Percentiles rank a stretch among this genome's conserved stretches.
Evolutionary conservation across 2,113 vertebrate genomes (phyloP).

Genomic region (Tenebrosternarchus preto): DNA sequence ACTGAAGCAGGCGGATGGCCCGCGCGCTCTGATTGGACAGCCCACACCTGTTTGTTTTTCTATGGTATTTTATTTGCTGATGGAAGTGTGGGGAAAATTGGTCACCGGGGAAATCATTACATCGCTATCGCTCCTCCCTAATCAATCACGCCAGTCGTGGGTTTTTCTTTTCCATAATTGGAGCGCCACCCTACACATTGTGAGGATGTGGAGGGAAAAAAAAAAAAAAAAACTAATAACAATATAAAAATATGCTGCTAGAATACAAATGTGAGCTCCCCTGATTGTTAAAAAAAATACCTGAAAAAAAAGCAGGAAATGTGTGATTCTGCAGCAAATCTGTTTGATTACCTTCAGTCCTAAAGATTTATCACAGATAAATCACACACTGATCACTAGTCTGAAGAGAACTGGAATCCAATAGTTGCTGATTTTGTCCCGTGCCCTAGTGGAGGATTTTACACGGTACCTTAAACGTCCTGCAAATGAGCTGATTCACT

Average conservation of each 20-base stretch:
- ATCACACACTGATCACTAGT: no score
- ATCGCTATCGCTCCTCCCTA: slow-evolving; percentile 68
- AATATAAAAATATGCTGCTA: not conserved
- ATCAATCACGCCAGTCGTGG: slow-evolving; percentile 69
- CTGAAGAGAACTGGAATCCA: no score
- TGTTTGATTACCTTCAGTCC: no score
- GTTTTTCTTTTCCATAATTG: slow-evolving; percentile 39
- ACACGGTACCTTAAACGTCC: no score
- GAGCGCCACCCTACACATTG: not conserved
- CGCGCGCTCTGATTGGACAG: slow-evolving; percentile 52
- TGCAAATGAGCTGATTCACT: no score
- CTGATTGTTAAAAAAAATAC: not conserved
- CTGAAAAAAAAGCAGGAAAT: no score
- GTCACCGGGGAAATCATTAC: slow-evolving; percentile 77
- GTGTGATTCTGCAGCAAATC: not conserved
- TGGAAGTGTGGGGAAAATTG: slow-evolving; percentile 71
- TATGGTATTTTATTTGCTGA: slow-evolving; percentile 73
- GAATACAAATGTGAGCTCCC: not conserved
- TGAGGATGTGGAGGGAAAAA: not conserved
- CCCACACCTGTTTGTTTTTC: slow-evolving; percentile 62
- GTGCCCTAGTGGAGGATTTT: no score
- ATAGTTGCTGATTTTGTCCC: no score
- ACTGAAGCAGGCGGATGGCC: slow-evolving; percentile 67
- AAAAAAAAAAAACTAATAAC: not conserved
- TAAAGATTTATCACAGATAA: no score